phyloP scores from a whole-genome alignment of 1,140 invertebrate genomes.

The Nephotettix cincticeps region DNA sequence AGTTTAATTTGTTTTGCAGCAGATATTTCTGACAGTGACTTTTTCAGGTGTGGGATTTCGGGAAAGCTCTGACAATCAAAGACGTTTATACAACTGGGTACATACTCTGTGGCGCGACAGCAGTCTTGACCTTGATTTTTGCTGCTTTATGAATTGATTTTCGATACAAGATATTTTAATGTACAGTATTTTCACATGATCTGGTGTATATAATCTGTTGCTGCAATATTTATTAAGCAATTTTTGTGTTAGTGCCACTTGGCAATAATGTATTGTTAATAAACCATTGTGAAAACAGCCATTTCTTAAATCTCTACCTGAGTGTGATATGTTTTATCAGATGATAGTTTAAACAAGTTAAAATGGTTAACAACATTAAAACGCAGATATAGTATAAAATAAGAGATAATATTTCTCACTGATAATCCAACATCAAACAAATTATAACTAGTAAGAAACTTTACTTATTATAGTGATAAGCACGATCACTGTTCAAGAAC shows the following conservation, averaged over 20 bases:
- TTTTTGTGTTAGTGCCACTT: not conserved
- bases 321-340: no score
- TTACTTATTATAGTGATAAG: no score
- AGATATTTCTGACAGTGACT: slow-evolving; percentile 27
- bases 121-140: slow-evolving; percentile 36
- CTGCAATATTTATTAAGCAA: slow-evolving; percentile 18
- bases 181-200: slow-evolving; percentile 5
- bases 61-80: slow-evolving; percentile 66
- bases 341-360: no score
- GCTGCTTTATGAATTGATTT: slow-evolving; percentile 26
- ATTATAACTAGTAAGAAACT: no score
- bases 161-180: not conserved
- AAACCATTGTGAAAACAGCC: not conserved
- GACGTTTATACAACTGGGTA: slow-evolving; percentile 71
- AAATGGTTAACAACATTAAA: no score
- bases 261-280: slow-evolving; percentile 1
- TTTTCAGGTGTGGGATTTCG: slow-evolving; percentile 64
- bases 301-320: no score
- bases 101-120: slow-evolving; percentile 53
- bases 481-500: no score
- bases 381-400: no score
- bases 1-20: no score
- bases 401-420: no score
- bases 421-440: no score
- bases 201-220: slow-evolving; percentile 2